phyloP scores from a whole-genome alignment of 2,113 vertebrate genomes.

The Pedetes capensis region DNA sequence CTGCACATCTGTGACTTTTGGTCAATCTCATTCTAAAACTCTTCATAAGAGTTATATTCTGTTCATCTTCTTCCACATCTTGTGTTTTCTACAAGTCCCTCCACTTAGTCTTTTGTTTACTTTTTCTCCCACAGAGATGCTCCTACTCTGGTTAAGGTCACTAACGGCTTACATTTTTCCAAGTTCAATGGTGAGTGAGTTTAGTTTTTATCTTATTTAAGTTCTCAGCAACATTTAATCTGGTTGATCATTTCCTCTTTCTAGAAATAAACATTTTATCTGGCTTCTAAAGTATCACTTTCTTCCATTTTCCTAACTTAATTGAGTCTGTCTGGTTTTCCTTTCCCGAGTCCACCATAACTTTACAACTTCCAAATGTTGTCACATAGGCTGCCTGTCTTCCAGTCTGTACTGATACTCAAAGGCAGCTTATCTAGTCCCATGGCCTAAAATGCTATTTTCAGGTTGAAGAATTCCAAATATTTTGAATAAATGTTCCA shows the following conservation, averaged over 20 bases:
- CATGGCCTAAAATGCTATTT: background rate
- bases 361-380: background rate
- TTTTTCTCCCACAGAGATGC: rapidly evolving
- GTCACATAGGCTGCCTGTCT: background rate
- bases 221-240: background rate
- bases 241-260: background rate
- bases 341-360: background rate
- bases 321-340: background rate
- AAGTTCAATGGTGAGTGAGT: background rate
- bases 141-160: background rate
- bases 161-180: background rate
- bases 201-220: background rate
- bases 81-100: background rate
- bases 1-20: background rate
- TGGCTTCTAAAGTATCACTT: background rate
- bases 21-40: background rate
- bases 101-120: background rate
- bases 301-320: background rate
- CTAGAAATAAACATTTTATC: background rate
- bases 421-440: background rate
- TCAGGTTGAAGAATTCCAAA: background rate
- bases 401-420: background rate
- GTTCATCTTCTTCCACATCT: background rate
- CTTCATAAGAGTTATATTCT: background rate
- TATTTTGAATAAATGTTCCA: background rate